Evolutionary conservation across 2,797 vertebrate genomes (phyloP), one percentile per base, ranked within the genome.

Genomic region (Poeciliopsis presidionis): DNA sequence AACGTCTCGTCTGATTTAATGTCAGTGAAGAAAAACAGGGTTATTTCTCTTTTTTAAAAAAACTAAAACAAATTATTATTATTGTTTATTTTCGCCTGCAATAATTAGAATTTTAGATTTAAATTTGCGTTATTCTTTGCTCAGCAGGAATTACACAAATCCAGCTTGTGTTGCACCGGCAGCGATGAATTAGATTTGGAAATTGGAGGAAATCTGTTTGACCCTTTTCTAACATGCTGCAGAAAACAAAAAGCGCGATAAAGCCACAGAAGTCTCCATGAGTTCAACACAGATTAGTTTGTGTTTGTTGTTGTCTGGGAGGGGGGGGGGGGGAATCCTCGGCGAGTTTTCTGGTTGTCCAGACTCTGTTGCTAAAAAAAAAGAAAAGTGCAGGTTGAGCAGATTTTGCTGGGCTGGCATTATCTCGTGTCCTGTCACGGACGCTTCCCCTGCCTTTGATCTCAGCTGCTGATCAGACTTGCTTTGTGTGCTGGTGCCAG

Each of bases 101-200:
- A 39, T 36, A 16, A 22, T 25, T 43, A 43, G 39, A 18, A 43
- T 25, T 69, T 71, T 77, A 18, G 61, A 41, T 72, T 83, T 81
- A 78, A 87, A 74, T 89, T 78, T 81, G 22, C 61, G 46, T 30
- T 8, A 14, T 41, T 57, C 28, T 49, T 74, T 73, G 57, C 46
- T 46, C 74, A 69, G 73, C 30, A 69, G 81, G 61, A 55, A 79
- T 9, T 55, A 16, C 77, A 79, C 51, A 76, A 57, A 81, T 85
- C 82, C 71, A 86, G 76, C 88, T 84, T 80, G 74, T 72, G 45
- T 55, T 39, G n/a, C 78, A 30, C 47, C 81, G 69, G 82, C 75
- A 71, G 67, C 74, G 36, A 73, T 77, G 67, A 88, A 87, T 85
- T 82, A 77, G 76, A 86, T 89, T 86, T 83, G 51, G 74, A 81